A percentile compares a stretch with the other conserved stretches of the same genome.
Conservation (phyloP, 2,888 invertebrate species). For the Euplexia lucipara region DNA sequence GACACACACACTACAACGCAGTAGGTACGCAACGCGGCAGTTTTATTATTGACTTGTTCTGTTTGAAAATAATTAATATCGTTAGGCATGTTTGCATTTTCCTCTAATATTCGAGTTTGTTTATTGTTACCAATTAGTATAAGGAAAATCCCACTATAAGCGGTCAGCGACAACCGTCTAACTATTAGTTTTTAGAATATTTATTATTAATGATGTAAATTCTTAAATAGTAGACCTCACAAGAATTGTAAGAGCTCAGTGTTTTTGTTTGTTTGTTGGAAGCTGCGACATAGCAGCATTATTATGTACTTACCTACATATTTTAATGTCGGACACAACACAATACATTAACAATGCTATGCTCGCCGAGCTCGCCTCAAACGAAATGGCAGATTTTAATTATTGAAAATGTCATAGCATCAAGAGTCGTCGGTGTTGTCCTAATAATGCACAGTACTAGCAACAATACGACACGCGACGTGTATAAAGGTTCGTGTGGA, state of each 20-base stretch:
- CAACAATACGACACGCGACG: neutral
- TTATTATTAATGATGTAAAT: conserved; percentile 14
- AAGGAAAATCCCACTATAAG: conserved; percentile 68
- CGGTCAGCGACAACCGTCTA: conserved; percentile 45
- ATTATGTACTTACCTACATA: no score
- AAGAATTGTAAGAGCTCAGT: neutral
- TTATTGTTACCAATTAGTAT: conserved; percentile 71
- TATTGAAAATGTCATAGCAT: neutral
- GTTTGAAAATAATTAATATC: conserved; percentile 66
- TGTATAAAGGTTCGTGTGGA: neutral
- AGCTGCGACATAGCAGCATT: neutral
- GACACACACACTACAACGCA: conserved; percentile 5
- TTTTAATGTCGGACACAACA: no score
- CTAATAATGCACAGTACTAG: neutral
- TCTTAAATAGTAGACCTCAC: neutral
- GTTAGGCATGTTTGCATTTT: conserved; percentile 69
- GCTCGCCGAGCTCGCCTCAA: no score
- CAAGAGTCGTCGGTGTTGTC: neutral
- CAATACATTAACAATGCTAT: no score
- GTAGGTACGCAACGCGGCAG: conserved; percentile 36
- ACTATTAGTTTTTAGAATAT: conserved; percentile 27
- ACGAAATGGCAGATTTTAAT: neutral
- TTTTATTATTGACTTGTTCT: conserved; percentile 62
- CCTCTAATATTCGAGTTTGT: conserved; percentile 68
- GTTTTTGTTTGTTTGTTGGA: neutral